These are phyloP conservation scores for Hipposideros armiger DNA, from an alignment of 2,113 vertebrate genomes.

Conservation along the genomic window DNA sequence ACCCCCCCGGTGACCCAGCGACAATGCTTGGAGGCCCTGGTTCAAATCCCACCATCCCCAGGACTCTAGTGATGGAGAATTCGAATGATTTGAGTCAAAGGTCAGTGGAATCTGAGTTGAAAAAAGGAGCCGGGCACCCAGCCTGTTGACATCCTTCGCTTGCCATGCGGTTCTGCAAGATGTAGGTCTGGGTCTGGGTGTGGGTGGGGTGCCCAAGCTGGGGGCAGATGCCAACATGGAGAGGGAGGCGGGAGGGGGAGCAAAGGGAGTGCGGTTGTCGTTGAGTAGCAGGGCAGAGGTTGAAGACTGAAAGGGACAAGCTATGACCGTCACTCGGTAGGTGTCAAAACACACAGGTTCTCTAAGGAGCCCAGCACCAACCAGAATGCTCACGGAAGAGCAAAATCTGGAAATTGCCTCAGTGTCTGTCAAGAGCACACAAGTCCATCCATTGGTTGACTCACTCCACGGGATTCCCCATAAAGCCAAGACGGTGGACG, in stretches of 20 bases:
- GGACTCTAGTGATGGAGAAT: background rate
- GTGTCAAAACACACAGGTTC: rapidly evolving
- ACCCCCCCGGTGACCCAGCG: background rate
- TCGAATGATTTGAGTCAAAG: background rate
- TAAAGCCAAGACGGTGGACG: background rate
- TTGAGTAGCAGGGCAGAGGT: background rate
- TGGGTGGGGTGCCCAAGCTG: background rate
- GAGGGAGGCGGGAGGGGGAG: background rate
- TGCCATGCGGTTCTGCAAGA: background rate
- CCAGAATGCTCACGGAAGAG: rapidly evolving
- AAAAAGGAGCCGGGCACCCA: background rate
- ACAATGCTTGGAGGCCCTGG: background rate
- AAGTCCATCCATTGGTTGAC: background rate
- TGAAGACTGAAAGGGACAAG: background rate
- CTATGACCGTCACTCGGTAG: background rate
- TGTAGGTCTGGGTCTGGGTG: no score
- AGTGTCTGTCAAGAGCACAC: background rate
- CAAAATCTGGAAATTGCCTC: background rate
- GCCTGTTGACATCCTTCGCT: background rate
- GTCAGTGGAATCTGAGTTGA: no score
- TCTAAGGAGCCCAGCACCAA: background rate
- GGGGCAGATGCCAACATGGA: background rate
- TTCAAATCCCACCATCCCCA: background rate
- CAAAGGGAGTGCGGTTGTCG: background rate
- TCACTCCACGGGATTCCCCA: background rate